phyloP scores from a whole-genome alignment of 2,113 vertebrate species.

The Gymnarchus niloticus region DNA sequence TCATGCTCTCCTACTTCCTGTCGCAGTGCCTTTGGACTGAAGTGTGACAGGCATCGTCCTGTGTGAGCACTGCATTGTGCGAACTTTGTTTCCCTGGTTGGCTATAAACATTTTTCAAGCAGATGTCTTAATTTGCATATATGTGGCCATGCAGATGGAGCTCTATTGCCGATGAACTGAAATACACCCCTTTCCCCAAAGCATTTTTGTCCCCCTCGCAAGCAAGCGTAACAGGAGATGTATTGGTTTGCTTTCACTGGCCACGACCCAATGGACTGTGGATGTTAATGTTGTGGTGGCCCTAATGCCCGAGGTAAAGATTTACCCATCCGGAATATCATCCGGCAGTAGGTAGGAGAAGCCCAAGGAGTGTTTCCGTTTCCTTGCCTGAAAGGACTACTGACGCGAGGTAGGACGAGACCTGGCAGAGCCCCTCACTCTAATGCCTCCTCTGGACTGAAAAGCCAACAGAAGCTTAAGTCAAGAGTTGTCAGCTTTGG shows the following conservation, averaged over 20 bases:
- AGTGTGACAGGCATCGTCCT: conserved; percentile 80
- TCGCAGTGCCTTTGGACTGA: conserved; percentile 81
- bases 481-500: conserved; percentile 68
- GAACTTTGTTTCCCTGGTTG: conserved; percentile 70
- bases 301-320: conserved; percentile 70
- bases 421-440: conserved; percentile 74
- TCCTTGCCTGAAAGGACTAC: conserved; percentile 71
- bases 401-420: conserved; percentile 75
- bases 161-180: conserved; percentile 82
- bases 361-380: conserved; percentile 65
- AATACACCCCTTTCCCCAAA: conserved; percentile 40
- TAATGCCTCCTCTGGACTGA: conserved; percentile 82
- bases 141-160: conserved; percentile 62
- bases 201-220: conserved; percentile 10
- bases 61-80: conserved; percentile 79
- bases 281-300: conserved; percentile 65
- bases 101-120: conserved; percentile 50
- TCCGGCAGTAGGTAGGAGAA: conserved; percentile 81
- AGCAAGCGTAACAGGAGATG: conserved; percentile 64
- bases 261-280: conserved; percentile 66
- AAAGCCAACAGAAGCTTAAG: conserved; percentile 74
- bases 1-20: conserved; percentile 75
- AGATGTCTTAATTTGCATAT: conserved; percentile 25
- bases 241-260: conserved; percentile 59
- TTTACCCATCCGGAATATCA: conserved; percentile 66